Evolutionary conservation across 2,888 invertebrate genomes (phyloP), one percentile per base, ranked within the genome.

Genomic region (Ellobium chinense): DNA sequence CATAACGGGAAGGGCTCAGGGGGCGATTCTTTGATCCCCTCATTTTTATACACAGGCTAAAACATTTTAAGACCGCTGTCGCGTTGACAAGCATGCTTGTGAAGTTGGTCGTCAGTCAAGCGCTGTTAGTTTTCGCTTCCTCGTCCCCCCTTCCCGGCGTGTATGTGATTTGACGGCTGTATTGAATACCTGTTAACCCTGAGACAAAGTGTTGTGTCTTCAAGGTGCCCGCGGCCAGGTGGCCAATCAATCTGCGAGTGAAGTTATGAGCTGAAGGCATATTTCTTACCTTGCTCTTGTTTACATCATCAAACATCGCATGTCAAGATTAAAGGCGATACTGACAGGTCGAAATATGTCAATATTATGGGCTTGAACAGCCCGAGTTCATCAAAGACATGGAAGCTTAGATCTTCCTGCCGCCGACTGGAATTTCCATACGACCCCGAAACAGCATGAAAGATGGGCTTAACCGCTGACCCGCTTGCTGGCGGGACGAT

Each of bases 11-110:
- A 62, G n/a, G 60, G 73, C 39, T 24, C 24, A n/a, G 39, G 18
- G 37, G 21, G 9, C 31, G 18, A 36, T 36, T 58, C 73, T 73
- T 73, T 73, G 73, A 73, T 73, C 60, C 56, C 14, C 1, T 27
- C 24, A 62, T 12, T 58, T 36, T 7, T 70, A 70, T 60, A 60
- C 34, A 60, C 60, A 21, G 34, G 60, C 37, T 37, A 62, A 62
- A 58, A 73, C 27, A 60, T 62, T 36, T 37, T 4, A 37, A 62
- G 60, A 58, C 36, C n/a, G 24, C 1, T 1, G 60, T 7, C 27
- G 5, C 7, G 14, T 37, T 18, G 60, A 31, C 29, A 58, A 29
- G 29, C 58, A 27, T 24, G 37, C 60, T 24, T 62, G 60, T 18
- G 60, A 73, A 60, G 73, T 60, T n/a, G 36, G 37, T 37, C 31